Conservation (phyloP, 2,113 vertebrate species). For the Vulpes vulpes region DNA sequence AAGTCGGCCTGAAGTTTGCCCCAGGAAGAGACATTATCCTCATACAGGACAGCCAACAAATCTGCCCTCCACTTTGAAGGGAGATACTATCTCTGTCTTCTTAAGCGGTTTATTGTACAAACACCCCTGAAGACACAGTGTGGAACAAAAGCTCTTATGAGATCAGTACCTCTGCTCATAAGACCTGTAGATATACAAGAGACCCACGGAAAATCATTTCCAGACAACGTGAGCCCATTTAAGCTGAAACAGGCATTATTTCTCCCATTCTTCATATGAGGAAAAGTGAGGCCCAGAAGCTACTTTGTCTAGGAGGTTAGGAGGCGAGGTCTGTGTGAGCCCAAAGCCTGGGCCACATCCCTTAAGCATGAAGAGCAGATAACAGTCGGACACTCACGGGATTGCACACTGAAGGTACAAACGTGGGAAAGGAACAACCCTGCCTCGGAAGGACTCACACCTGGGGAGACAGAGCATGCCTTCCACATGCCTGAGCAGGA, state of each 20-base stretch:
- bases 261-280: neutral
- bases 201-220: neutral
- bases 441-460: neutral
- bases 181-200: neutral
- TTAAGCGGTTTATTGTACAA: neutral
- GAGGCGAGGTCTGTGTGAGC: neutral
- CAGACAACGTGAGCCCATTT: neutral
- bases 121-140: neutral
- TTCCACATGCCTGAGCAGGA: neutral
- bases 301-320: neutral
- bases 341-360: neutral
- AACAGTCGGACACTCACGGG: neutral
- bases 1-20: neutral
- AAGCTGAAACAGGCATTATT: neutral
- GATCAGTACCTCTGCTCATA: neutral
- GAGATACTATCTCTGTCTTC: neutral
- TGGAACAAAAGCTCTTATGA: constrained; percentile 11
- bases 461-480: neutral
- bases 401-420: neutral
- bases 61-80: neutral
- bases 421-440: neutral
- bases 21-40: neutral
- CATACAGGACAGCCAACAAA: neutral
- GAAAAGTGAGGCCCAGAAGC: neutral
- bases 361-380: neutral